Conservation (phyloP, 2,888 invertebrate genomes). For the Galerucella nymphaeae region DNA sequence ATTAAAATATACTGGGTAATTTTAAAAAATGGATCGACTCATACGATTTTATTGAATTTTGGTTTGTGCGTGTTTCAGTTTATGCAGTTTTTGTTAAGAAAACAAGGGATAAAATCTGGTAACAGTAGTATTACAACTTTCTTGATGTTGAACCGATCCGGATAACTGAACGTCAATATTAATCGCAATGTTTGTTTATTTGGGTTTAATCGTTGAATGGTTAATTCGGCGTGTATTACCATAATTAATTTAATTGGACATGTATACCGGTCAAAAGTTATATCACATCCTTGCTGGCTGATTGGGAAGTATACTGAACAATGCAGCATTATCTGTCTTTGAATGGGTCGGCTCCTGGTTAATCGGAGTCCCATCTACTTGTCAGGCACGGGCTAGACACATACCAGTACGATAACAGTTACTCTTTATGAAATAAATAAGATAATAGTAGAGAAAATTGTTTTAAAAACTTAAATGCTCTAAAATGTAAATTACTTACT, state of each 20-base stretch:
- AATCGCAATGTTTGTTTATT: conserved; percentile 18
- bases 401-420: too few relatives aligned
- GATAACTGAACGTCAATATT: background rate
- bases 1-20: too few relatives aligned
- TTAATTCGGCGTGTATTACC: background rate
- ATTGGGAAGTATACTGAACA: conserved; percentile 16
- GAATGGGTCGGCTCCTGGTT: conserved; percentile 2
- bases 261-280: conserved; percentile 17
- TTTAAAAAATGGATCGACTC: too few relatives aligned
- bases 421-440: too few relatives aligned
- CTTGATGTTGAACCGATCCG: background rate
- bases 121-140: background rate
- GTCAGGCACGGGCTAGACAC: background rate
- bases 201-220: background rate
- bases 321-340: conserved; percentile 16
- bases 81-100: too few relatives aligned
- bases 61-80: too few relatives aligned
- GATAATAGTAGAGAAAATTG: too few relatives aligned
- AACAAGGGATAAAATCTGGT: too few relatives aligned
- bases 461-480: too few relatives aligned
- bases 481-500: too few relatives aligned
- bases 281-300: conserved; percentile 6
- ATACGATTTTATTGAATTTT: too few relatives aligned
- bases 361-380: conserved; percentile 11
- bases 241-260: conserved; percentile 13